Evolutionary conservation across 1,140 invertebrate species (phyloP).

Genomic region (Brachionus calyciflorus): DNA sequence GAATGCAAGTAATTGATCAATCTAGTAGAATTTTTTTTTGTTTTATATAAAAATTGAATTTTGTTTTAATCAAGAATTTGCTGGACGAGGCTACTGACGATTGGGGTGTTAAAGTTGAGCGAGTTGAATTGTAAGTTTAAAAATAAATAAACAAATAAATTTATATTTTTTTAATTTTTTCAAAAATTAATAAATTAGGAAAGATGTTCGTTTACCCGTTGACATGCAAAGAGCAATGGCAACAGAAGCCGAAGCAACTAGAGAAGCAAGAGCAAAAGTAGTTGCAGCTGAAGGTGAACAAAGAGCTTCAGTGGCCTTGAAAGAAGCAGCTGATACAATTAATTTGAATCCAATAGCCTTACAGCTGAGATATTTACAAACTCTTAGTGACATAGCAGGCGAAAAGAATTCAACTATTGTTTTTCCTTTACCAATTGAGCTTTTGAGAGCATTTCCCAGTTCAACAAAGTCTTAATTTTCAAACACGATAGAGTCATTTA

Average conservation of each 20-base stretch:
- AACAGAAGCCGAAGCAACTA: slow-evolving; percentile 55
- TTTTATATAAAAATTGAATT: not conserved
- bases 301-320: slow-evolving; percentile 39
- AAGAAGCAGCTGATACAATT: slow-evolving; percentile 47
- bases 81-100: slow-evolving; percentile 42
- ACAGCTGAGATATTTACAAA: slow-evolving; percentile 75
- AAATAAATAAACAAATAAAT: too few species aligned
- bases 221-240: slow-evolving; percentile 56
- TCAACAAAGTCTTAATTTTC: too few species aligned
- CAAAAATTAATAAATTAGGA: too few species aligned
- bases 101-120: slow-evolving; percentile 46
- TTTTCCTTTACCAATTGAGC: slow-evolving; percentile 88
- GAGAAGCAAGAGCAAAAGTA: slow-evolving; percentile 56
- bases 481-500: too few species aligned
- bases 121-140: slow-evolving; percentile 43
- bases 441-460: slow-evolving; percentile 64
- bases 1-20: slow-evolving; percentile 1
- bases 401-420: slow-evolving; percentile 98
- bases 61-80: not conserved
- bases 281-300: slow-evolving; percentile 48
- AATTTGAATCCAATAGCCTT: slow-evolving; percentile 71
- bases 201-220: slow-evolving; percentile 48
- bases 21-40: not conserved
- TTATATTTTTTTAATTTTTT: too few species aligned
- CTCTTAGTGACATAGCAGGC: slow-evolving; percentile 86